A percentile compares a stretch with the other conserved stretches of the same genome.
Conservation (phyloP, 2,888 invertebrate genomes). For the Cylindroiulus punctatus region DNA sequence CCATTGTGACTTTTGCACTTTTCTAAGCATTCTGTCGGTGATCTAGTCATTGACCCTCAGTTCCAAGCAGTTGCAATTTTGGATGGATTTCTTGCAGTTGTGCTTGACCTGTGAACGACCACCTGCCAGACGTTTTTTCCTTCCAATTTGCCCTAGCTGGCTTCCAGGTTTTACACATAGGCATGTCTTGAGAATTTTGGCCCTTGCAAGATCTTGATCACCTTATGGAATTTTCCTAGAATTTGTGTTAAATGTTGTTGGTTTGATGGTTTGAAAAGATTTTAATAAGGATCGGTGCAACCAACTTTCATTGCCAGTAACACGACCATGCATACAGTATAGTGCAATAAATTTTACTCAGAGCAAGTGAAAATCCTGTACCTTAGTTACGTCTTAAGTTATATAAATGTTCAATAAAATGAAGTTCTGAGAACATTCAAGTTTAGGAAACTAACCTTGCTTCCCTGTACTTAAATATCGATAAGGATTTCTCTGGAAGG, state of each 20-base stretch:
- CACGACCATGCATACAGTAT: background rate
- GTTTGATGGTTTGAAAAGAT: background rate
- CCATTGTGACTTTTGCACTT: constrained; percentile 14
- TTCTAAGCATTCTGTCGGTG: constrained; percentile 1
- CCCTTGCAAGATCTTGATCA: background rate
- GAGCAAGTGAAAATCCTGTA: background rate
- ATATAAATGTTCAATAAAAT: no score
- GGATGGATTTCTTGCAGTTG: background rate
- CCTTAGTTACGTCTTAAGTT: no score
- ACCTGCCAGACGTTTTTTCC: constrained; percentile 5
- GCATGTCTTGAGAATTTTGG: background rate
- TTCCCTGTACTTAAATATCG: no score
- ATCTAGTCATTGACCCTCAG: constrained; percentile 24
- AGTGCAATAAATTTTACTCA: background rate
- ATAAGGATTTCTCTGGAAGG: no score
- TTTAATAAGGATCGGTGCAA: background rate
- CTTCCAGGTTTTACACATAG: background rate
- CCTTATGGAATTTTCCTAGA: background rate
- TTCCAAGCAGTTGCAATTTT: background rate
- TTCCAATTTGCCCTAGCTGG: background rate
- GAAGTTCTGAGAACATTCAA: no score
- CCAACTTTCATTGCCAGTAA: no score
- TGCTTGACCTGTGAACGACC: constrained; percentile 33
- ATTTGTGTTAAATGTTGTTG: background rate
- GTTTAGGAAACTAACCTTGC: no score